These are phyloP conservation scores for Lissocephala sabroskyi DNA, from an alignment of 2,888 invertebrate species.

Conservation along the genomic window DNA sequence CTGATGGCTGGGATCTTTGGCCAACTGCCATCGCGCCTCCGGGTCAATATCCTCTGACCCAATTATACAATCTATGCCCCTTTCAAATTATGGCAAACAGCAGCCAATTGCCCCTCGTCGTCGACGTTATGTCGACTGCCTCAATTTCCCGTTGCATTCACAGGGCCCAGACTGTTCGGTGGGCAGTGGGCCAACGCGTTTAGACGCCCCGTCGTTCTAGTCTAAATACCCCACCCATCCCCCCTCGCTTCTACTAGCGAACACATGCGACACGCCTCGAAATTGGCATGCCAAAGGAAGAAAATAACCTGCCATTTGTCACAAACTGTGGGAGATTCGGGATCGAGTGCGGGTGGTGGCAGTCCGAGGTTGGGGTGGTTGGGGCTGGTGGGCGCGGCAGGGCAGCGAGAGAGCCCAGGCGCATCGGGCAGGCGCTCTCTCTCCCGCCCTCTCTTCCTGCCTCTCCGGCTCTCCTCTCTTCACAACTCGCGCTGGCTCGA, in stretches of 20 bases:
- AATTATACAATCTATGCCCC: constrained; percentile 41
- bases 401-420: constrained; percentile 12
- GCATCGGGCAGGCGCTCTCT: constrained; percentile 2
- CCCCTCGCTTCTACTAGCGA: too few species aligned
- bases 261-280: constrained; percentile 38
- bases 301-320: constrained; percentile 10
- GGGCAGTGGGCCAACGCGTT: too few species aligned
- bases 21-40: constrained; percentile 27
- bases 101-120: constrained; percentile 46
- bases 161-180: too few species aligned
- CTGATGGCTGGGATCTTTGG: too few species aligned
- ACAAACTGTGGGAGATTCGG: constrained; percentile 6
- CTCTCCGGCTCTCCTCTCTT: constrained; percentile 12
- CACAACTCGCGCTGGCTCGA: constrained; percentile 16
- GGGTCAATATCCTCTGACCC: constrained; percentile 70
- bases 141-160: constrained; percentile 50
- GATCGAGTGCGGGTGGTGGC: constrained; percentile 6
- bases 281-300: constrained; percentile 34
- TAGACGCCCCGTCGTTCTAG: too few species aligned
- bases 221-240: too few species aligned
- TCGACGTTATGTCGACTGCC: constrained; percentile 29
- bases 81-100: constrained; percentile 18
- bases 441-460: constrained; percentile 14
- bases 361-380: neutral
- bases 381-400: constrained; percentile 49